Evolutionary conservation across 2,797 vertebrate genomes (phyloP).

Genomic region (Lacerta agilis): DNA sequence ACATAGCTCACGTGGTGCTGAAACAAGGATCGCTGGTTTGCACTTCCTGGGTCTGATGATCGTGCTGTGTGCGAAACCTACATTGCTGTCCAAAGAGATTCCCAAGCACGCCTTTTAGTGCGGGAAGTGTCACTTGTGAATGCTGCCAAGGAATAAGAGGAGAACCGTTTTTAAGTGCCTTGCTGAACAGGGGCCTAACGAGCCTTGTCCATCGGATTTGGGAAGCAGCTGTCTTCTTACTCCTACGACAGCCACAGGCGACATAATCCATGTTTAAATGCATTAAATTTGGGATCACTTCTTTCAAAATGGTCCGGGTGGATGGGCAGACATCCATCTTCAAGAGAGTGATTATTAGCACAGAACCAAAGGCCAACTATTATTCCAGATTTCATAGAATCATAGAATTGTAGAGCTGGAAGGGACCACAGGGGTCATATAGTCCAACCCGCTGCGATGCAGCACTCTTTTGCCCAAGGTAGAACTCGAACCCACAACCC

Average conservation of each 20-base stretch:
- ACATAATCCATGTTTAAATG: not conserved
- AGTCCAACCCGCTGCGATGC: no score
- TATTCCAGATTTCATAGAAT: not conserved
- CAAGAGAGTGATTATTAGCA: not conserved
- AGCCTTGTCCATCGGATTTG: no score
- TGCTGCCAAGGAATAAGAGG: not conserved
- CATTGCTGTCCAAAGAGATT: not conserved
- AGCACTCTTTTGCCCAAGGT: no score
- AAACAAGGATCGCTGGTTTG: not conserved
- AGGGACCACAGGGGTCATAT: no score
- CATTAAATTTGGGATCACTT: not conserved
- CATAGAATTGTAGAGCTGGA: no score
- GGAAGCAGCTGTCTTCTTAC: no score
- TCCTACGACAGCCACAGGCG: not conserved
- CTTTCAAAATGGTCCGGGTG: not conserved
- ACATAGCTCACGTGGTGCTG: no score
- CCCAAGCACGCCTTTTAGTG: not conserved
- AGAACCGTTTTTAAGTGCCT: not conserved
- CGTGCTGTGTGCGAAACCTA: not conserved
- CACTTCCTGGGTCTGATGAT: not conserved
- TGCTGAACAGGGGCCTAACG: not conserved
- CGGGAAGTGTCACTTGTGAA: not conserved
- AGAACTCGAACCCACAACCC: no score
- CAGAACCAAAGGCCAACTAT: not conserved
- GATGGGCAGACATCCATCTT: not conserved